These are phyloP conservation scores for Drosophila peninsularis DNA, from an alignment of 2,888 invertebrate species.

Conservation along the genomic window DNA sequence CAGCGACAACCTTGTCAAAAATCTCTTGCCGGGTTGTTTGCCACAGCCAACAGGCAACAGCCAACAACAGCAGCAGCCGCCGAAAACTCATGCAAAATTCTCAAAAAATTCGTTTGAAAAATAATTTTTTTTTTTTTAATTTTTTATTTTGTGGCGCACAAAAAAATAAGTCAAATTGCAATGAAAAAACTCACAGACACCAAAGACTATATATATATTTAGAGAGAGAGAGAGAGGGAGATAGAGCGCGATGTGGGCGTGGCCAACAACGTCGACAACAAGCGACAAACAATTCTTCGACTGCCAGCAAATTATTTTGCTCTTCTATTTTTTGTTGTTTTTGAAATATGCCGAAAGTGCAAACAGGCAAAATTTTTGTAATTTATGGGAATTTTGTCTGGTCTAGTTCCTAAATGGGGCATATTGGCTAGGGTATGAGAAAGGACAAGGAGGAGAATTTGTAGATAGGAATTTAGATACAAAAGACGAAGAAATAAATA, in stretches of 20 bases:
- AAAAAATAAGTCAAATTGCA: slow-evolving; percentile 27
- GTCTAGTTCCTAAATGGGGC: slow-evolving; percentile 10
- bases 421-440: slow-evolving; percentile 14
- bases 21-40: slow-evolving; percentile 33
- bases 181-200: slow-evolving; percentile 39
- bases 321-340: slow-evolving; percentile 3
- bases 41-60: slow-evolving; percentile 6
- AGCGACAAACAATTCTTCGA: slow-evolving; percentile 64
- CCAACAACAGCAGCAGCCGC: not conserved
- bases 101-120: slow-evolving; percentile 55
- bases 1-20: slow-evolving; percentile 47
- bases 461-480: too few relatives aligned
- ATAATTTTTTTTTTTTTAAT: slow-evolving; percentile 16
- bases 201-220: slow-evolving; percentile 14
- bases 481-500: too few relatives aligned
- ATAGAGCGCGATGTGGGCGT: slow-evolving; percentile 57
- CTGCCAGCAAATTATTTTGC: slow-evolving; percentile 46
- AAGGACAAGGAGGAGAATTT: too few relatives aligned
- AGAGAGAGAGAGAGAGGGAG: not conserved
- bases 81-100: slow-evolving; percentile 51
- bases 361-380: slow-evolving; percentile 71
- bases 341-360: slow-evolving; percentile 68
- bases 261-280: slow-evolving; percentile 38
- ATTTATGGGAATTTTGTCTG: slow-evolving; percentile 63
- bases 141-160: slow-evolving; percentile 10